Base-by-base conservation (phyloP, 2,113 vertebrate species). In the Thamnaconus septentrionalis region DNA sequence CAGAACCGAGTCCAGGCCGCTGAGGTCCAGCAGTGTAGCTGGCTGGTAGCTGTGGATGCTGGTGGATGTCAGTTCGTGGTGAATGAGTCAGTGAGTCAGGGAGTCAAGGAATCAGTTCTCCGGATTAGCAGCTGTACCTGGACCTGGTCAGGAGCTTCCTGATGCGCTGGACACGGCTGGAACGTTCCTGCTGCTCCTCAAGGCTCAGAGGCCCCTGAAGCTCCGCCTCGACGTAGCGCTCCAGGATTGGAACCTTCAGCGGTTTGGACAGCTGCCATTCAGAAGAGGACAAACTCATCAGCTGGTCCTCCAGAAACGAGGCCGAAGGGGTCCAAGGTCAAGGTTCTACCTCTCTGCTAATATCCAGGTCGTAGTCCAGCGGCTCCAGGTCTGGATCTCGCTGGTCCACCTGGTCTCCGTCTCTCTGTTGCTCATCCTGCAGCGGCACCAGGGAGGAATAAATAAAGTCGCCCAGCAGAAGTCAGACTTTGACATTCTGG, bases 201-300 rank as follows among this genome's bases (percentile, higher is more conserved):
- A 83, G 90, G 78, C 92, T 95, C 49, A 91, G 92, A 0, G 94
- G 94, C 46, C 97, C 96, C 6, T 97, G 95, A 0, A 93, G 92
- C 52, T 98, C 96, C 7, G 92, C 82, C 44, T 98, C 95, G 50
- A 98, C 75, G 0, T 98, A 97, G 0, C 96, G 92, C 71, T 97
- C 95, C 0, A 96, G 96, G 86, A 99, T 99, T 50, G 89, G 70
- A 71, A 99, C 95, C 60, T 97, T 98, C 65, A 90, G 88, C 0
- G 97, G 97, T 73, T 88, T 94, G 69, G 94, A 93, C 44, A 99
- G 86, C 97, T 98, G 84, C 1, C 44, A n/a, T 44, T 61, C 18
- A 31, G 9, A 41, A 8, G 47, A 0, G 46, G 45, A 62, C 4
- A 53, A 11, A 6, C 18, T 12, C 7, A 12, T 52, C 5, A 5